Percentiles rank a stretch among this genome's conserved stretches.
Evolutionary conservation across 2,113 vertebrate genomes (phyloP).

Genomic region (Amblyornis subalaris): DNA sequence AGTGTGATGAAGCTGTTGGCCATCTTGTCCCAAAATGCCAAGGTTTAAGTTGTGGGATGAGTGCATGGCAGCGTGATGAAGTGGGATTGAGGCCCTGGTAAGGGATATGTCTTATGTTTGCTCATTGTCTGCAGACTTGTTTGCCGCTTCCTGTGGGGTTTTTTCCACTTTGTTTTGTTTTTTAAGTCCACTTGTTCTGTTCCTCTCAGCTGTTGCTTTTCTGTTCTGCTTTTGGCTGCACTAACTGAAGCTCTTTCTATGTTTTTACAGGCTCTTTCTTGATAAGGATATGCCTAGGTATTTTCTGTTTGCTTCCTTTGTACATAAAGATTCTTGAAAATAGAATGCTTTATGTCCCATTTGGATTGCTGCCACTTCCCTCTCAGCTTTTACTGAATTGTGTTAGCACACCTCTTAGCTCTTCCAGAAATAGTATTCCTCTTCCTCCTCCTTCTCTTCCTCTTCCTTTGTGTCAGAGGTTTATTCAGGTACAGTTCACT

Average conservation of each 20-base stretch:
- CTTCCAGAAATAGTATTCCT: not conserved
- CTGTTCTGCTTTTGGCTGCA: conserved; percentile 68
- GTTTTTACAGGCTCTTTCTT: conserved; percentile 93
- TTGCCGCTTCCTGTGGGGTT: not conserved
- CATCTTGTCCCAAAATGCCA: not conserved
- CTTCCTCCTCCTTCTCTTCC: not conserved
- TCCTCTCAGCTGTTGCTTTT: conserved; percentile 53
- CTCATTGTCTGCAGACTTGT: not conserved
- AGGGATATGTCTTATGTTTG: not conserved
- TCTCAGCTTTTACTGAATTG: not conserved
- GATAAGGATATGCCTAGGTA: conserved; percentile 99
- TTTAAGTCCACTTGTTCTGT: conserved; percentile 34
- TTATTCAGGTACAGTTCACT: not conserved
- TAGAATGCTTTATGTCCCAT: conserved; percentile 68
- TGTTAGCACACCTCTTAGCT: not conserved
- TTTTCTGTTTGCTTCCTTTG: conserved; percentile 72
- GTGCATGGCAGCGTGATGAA: not conserved
- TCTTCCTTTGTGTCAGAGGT: not conserved
- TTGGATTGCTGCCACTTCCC: not conserved
- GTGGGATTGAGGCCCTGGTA: not conserved
- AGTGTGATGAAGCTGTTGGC: not conserved
- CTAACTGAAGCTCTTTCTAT: conserved; percentile 81
- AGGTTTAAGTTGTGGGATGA: not conserved
- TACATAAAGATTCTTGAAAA: conserved; percentile 68
- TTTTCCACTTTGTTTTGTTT: not conserved